Evolutionary conservation across 2,113 vertebrate genomes (phyloP), one percentile per base, ranked within the genome.

Genomic region (Oreamnos americanus): DNA sequence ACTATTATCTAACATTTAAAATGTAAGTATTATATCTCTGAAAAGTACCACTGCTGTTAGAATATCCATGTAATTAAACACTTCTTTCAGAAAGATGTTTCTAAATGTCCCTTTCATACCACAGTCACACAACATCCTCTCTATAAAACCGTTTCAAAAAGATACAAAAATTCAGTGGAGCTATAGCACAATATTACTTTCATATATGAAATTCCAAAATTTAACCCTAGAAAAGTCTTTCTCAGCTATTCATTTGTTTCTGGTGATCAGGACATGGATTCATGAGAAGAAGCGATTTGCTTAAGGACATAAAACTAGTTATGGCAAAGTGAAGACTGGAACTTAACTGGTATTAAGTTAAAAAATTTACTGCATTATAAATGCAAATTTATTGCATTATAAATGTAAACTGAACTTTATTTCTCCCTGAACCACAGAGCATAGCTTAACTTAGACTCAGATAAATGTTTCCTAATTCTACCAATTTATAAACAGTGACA

Each of bases 251-350:
- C 85, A 87, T 15, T 74, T 26, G 58, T 86, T 93, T 91, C 79
- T 60, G 92, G 11, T 49, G 17, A 96, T 43, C 19, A 90, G 39
- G 55, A 58, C n/a, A 85, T 5, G 15, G 47, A 36, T 47, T 86
- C 58, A 74, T 39, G 23, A 91, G 51, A 95, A 78, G 76, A 92
- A 78, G 76, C 26, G 8, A 39, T 28, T 74, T 89, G 19, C 11
- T 47, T 47, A 89, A 90, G 28, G 81, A 89, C 15, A 76, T 49
- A 76, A 95, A 95, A 90, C 28, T 84, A 58, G 28, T 51, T 81
- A 90, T n/a, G 57, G 10, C 51, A 95, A 98, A 94, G 23, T 90
- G 17, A 96, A 95, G 23, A 90, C 28, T 81, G 16, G 30, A 71
- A 62, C 21, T 49, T 26, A 97, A 79, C 7, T 83, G 62, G 67